Conservation (phyloP, 2,888 invertebrate species). For the Caenorhabditis angaria region DNA sequence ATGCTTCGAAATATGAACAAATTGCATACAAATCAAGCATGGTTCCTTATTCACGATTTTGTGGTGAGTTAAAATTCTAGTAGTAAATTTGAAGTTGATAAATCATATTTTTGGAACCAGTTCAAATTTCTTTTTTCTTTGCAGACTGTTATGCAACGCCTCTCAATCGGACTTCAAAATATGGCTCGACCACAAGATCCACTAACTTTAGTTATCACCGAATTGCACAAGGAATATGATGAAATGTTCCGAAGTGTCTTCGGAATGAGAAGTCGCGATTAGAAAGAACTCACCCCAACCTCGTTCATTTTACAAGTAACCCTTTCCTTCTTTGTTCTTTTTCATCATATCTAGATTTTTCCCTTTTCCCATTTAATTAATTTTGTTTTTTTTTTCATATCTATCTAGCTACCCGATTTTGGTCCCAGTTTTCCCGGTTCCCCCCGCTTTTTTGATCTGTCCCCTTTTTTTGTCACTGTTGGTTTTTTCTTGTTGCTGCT, state of each 20-base stretch:
- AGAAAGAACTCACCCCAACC: not conserved
- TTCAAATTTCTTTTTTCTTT: conserved; percentile 9
- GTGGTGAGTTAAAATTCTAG: conserved; percentile 40
- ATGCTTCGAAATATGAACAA: conserved; percentile 53
- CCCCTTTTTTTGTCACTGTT: too few relatives aligned
- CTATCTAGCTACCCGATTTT: too few relatives aligned
- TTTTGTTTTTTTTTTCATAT: too few relatives aligned
- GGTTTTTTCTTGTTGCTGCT: conserved; percentile 5
- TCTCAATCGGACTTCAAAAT: conserved; percentile 54
- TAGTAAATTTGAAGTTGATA: conserved; percentile 3
- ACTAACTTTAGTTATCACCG: conserved; percentile 53
- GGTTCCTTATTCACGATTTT: conserved; percentile 66
- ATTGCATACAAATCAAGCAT: conserved; percentile 55
- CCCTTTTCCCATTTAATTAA: too few relatives aligned
- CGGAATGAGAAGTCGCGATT: conserved; percentile 54
- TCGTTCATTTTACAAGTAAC: not conserved
- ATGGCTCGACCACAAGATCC: conserved; percentile 61
- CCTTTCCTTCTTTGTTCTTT: too few relatives aligned
- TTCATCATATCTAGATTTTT: conserved; percentile 3
- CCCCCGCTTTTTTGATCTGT: not conserved
- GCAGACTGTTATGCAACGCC: conserved; percentile 53
- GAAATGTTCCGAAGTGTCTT: conserved; percentile 67
- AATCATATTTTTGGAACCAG: not conserved
- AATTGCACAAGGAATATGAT: conserved; percentile 62
- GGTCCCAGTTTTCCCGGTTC: not conserved